Evolutionary conservation across 2,888 invertebrate species (phyloP), one percentile per base, ranked within the genome.

Genomic region (Carabus problematicus): DNA sequence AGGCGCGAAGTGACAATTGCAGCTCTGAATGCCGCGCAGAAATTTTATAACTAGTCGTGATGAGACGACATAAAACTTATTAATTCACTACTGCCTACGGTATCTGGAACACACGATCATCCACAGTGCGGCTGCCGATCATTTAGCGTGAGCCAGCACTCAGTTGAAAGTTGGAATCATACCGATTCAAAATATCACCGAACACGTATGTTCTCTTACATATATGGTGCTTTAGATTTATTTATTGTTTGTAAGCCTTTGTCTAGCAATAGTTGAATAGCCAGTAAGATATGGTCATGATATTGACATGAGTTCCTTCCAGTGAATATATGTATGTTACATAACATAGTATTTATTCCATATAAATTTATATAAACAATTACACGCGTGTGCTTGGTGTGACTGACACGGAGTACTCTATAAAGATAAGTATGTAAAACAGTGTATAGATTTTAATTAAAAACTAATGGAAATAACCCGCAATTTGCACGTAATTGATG

Each of bases 1-100:
- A 86, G 88, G 6, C 84, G 85, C 11, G 83, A 85, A 7, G 86
- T 89, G 64, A 83, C 87, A 0, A 74, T 82, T 43, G 85, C 87
- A 0, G 91, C 91, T 9, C 77, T 88, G 29, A 81, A 80, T 12
- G 82, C 84, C 1, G 86, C 81, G 39, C 73, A 80, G 49, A 77
- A 80, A 16, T 82, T 80, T 72, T 82, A 80, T 71, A 72, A 70
- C 12, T 45, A 69, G 12, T 52, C 52, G 12, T 52, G 29, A 29
- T 29, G 52, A 52, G 52, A 16, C 16, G 52, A 52, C 16, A 7
- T 12, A n/a, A 52, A 52, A 19, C 6, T 4, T 52, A 12, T 52
- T 6, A 52, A 29, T 3, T 7, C 8, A 52, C 16, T 19, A 52
- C 52, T 52, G 52, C 52, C 52, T 52, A 18, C 52, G 3, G 3